These are phyloP conservation scores for Papilio polytes DNA, from an alignment of 1,140 invertebrate genomes.

Conservation along the genomic window DNA sequence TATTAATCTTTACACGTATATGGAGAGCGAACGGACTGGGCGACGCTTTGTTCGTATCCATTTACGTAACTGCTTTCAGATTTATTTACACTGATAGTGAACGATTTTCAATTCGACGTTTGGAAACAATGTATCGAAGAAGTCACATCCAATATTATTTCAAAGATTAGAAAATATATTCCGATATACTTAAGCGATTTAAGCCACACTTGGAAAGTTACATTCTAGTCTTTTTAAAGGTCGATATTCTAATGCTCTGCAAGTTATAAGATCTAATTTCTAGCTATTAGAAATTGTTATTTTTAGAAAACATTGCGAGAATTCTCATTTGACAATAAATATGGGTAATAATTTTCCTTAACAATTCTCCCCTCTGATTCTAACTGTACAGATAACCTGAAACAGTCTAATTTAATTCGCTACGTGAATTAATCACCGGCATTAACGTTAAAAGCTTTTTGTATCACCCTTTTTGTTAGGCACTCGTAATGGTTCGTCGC, in stretches of 20 bases:
- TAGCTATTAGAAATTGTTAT: background rate
- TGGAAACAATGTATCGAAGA: background rate
- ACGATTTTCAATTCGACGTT: conserved; percentile 20
- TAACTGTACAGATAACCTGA: conserved; percentile 31
- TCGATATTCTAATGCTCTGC: background rate
- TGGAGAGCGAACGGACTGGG: conserved; percentile 20
- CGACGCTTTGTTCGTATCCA: conserved; percentile 29
- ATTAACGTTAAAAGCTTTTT: conserved; percentile 61
- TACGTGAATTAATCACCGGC: conserved; percentile 54
- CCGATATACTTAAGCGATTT: background rate
- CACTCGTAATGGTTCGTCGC: conserved; percentile 54
- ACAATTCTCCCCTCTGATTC: conserved; percentile 14
- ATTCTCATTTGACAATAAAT: background rate
- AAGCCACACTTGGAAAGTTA: background rate
- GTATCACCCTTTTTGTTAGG: conserved; percentile 51
- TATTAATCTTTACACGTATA: conserved; percentile 36
- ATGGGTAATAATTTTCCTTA: background rate
- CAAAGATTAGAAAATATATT: background rate
- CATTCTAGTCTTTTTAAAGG: background rate
- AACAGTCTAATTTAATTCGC: conserved; percentile 58
- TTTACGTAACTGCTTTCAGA: conserved; percentile 21
- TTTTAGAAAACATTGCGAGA: background rate
- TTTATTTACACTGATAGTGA: conserved; percentile 20
- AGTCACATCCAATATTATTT: background rate
- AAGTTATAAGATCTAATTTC: background rate